Conservation (phyloP, 2,888 invertebrate genomes). For the Aleiodes leptofemur region DNA sequence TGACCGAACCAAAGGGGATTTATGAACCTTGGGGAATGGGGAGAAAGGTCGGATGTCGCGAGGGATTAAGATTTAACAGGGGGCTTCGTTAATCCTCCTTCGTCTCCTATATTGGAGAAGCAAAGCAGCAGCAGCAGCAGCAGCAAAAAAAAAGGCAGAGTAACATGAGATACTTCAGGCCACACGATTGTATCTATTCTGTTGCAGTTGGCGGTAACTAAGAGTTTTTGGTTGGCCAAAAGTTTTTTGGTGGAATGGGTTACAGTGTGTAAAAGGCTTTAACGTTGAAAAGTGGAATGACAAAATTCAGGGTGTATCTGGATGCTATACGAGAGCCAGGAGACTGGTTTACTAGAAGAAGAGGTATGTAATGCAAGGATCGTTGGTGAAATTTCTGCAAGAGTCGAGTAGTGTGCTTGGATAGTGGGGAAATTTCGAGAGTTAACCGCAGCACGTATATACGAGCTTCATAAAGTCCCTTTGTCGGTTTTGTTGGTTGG, state of each 20-base stretch:
- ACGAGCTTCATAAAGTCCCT: slow-evolving; percentile 40
- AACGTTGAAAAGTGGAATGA: neutral
- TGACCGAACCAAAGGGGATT: neutral
- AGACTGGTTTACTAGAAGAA: neutral
- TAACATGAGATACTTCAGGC: neutral
- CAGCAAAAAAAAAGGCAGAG: neutral
- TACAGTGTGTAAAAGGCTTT: neutral
- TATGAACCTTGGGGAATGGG: slow-evolving; percentile 17
- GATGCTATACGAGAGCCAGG: neutral
- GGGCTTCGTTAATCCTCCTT: slow-evolving; percentile 27
- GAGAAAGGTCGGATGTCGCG: slow-evolving; percentile 16
- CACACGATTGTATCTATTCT: slow-evolving; percentile 13
- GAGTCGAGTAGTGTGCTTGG: slow-evolving; percentile 17
- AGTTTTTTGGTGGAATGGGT: neutral
- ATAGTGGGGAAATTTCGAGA: slow-evolving; percentile 24
- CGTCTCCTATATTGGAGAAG: slow-evolving; percentile 16
- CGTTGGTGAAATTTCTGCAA: slow-evolving; percentile 18
- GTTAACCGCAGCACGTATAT: slow-evolving; percentile 30
- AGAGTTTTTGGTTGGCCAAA: slow-evolving; percentile 20
- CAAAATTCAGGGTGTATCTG: neutral
- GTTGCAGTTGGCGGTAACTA: neutral
- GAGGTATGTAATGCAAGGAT: slow-evolving; percentile 30
- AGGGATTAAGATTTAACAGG: slow-evolving; percentile 31
- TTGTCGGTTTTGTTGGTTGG: slow-evolving; percentile 33
- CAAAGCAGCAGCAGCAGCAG: no score